A percentile compares a stretch with the other conserved stretches of the same genome.
These are phyloP conservation scores for Neogale vison DNA, from an alignment of 2,113 vertebrate species.

Conservation along the genomic window DNA sequence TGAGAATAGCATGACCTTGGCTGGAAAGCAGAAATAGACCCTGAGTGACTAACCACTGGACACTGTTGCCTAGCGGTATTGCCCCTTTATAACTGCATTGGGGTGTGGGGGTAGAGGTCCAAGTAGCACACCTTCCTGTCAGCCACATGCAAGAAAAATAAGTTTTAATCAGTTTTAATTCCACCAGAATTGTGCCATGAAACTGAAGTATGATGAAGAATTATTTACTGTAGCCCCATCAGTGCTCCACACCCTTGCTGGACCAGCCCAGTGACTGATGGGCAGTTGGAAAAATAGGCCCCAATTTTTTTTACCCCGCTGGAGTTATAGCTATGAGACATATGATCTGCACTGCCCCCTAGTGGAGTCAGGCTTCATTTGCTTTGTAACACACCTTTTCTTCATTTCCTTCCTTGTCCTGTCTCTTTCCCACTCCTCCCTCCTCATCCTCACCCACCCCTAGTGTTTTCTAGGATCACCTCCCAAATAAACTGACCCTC, in stretches of 20 bases:
- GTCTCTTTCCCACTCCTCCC: not conserved
- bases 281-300: not conserved
- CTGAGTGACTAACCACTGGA: not conserved
- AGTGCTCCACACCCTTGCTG: not conserved
- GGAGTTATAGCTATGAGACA: not conserved
- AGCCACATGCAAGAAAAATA: not conserved
- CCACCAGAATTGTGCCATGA: not conserved
- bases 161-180: not conserved
- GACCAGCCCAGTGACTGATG: not conserved
- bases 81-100: not conserved
- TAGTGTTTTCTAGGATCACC: not conserved
- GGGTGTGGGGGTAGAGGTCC: not conserved
- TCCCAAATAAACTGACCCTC: constrained; percentile 9
- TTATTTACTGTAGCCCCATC: not conserved
- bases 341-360: not conserved
- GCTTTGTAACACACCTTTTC: not conserved
- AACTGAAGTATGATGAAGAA: not conserved
- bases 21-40: not conserved
- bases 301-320: not conserved
- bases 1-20: not conserved
- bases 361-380: not conserved
- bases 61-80: not conserved
- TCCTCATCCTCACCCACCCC: not conserved
- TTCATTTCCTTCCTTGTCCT: not conserved
- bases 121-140: not conserved